Evolutionary conservation across 2,113 vertebrate genomes (phyloP).

Genomic region (Lophotis ruficrista): DNA sequence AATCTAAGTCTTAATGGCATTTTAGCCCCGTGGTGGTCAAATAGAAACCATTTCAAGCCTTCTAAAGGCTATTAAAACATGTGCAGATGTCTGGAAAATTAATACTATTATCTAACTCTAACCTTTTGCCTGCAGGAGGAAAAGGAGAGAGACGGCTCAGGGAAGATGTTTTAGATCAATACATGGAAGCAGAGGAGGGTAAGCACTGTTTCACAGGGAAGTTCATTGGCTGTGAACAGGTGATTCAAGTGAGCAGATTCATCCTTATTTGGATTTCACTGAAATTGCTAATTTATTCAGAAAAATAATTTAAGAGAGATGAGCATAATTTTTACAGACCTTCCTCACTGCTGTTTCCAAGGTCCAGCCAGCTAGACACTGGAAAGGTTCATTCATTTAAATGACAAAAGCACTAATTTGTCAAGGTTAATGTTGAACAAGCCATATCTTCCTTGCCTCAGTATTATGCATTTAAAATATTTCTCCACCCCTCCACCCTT

Average conservation of each 20-base stretch:
- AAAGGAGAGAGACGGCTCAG: constrained; percentile 66
- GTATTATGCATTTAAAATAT: constrained; percentile 37
- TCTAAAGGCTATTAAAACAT: constrained; percentile 81
- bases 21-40: constrained; percentile 79
- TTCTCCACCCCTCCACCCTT: neutral
- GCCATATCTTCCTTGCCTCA: constrained; percentile 15
- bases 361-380: neutral
- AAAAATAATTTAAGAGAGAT: constrained; percentile 50
- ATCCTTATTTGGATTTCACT: constrained; percentile 27
- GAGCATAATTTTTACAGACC: constrained; percentile 1
- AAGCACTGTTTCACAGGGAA: constrained; percentile 49
- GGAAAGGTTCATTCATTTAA: constrained; percentile 48
- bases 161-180: constrained; percentile 75
- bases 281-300: constrained; percentile 51
- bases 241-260: constrained; percentile 24
- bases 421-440: constrained; percentile 61
- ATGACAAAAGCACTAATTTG: constrained; percentile 34
- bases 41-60: constrained; percentile 74
- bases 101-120: constrained; percentile 80
- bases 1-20: constrained; percentile 76
- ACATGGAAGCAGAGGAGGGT: constrained; percentile 51
- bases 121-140: constrained; percentile 76
- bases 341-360: constrained; percentile 52
- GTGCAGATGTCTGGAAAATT: constrained; percentile 83
- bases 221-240: neutral